Base-by-base conservation (phyloP, 2,113 vertebrate species). In the Empidonax traillii region DNA sequence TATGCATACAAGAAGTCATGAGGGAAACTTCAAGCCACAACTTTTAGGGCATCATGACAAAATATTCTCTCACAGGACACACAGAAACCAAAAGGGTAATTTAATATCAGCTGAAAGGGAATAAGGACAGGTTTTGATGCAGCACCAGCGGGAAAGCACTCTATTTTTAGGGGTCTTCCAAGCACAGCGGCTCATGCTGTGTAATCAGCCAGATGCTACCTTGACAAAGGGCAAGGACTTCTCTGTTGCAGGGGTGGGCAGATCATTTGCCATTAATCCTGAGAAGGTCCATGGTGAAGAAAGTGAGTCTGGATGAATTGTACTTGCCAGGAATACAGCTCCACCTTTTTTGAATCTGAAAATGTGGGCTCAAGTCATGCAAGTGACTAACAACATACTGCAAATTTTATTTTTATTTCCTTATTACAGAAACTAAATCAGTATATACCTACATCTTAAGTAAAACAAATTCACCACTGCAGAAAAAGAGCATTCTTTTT, bases 361-460 rank as follows among this genome's bases (percentile, higher is more conserved):
- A 77, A 74, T 0, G 3, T 9, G 12, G 19, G 39, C 68, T 92
- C 51, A 27, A 89, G 66, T 63, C 86, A 96, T 80, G 79, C 73
- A 90, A 89, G 35, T 51, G 31, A 97, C 47, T 69, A 95, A 91
- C 22, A 59, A 59, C 3, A 2, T 67, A 90, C 80, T 82, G 91
- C 92, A 90, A 95, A 97, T 96, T 94, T 90, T 90, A 96, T 96
- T 96, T 95, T 97, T 97, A 97, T 98, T 97, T 97, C 69, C 88
- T 96, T 79, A 93, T 90, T 97, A 90, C 91, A 97, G 72, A 94
- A 96, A 89, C 92, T 80, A 91, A 85, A 82, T 93, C 51, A 90
- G 65, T 89, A 88, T 86, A 86, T 86, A 30, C 51, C 83, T 89
- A 97, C 68, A 96, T 80, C 53, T 88, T 80, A 85, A 93, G 96